Evolutionary conservation across 1,140 invertebrate genomes (phyloP).

Genomic region (Rhyzopertha dominica): DNA sequence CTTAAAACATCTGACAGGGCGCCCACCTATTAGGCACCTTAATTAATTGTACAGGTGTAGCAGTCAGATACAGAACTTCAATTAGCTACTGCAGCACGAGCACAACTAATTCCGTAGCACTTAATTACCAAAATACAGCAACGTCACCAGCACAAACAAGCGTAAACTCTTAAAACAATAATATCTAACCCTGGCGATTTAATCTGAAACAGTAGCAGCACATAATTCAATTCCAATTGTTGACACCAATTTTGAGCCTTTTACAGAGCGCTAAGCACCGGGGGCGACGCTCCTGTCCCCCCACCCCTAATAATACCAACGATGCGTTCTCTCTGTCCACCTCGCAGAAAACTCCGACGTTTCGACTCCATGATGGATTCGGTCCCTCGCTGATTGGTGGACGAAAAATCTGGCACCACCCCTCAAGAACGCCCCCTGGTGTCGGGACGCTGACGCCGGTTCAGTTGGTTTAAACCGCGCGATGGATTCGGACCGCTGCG

Average conservation of each 20-base stretch:
- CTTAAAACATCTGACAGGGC: too few species aligned
- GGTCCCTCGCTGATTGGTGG: slow-evolving; percentile 23
- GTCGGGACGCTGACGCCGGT: slow-evolving; percentile 11
- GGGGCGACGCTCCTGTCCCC: too few species aligned
- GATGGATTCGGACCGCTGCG: slow-evolving; percentile 44
- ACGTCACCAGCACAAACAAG: background rate
- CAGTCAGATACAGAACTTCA: too few species aligned
- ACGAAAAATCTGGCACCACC: slow-evolving; percentile 6
- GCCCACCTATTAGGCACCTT: too few species aligned
- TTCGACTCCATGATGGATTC: slow-evolving; percentile 37
- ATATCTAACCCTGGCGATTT: too few species aligned
- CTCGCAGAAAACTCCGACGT: slow-evolving; percentile 22
- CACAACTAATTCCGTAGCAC: too few species aligned
- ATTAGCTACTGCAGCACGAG: too few species aligned
- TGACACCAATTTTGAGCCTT: slow-evolving; percentile 22
- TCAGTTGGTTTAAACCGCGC: slow-evolving; percentile 40
- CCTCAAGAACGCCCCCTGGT: slow-evolving; percentile 27
- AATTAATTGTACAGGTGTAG: too few species aligned
- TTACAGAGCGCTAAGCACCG: slow-evolving; percentile 20
- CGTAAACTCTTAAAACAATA: slow-evolving; percentile 10
- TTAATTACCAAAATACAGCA: slow-evolving; percentile 10
- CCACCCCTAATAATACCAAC: too few species aligned
- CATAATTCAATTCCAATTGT: slow-evolving; percentile 20
- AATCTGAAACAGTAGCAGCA: slow-evolving; percentile 18
- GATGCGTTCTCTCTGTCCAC: slow-evolving; percentile 14